These are phyloP conservation scores for Sarcophaga rosellei DNA, from an alignment of 2,888 invertebrate species.

Conservation along the genomic window DNA sequence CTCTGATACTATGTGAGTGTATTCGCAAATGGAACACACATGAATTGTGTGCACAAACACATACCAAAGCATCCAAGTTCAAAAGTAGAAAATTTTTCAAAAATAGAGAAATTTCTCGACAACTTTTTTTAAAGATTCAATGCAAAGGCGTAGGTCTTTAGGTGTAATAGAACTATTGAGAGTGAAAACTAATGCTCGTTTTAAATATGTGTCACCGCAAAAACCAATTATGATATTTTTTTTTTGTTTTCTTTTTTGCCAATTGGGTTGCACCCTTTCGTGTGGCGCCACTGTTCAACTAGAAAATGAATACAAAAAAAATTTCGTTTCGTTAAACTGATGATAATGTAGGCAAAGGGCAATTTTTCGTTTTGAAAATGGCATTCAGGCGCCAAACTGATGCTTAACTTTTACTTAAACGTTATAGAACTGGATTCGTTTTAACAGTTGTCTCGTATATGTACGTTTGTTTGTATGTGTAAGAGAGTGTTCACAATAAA, in stretches of 20 bases:
- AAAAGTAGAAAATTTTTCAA: too few relatives aligned
- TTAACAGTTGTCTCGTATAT: neutral
- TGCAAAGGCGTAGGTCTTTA: too few relatives aligned
- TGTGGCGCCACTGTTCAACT: neutral
- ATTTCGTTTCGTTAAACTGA: constrained; percentile 4
- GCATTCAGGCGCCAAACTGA: constrained; percentile 54
- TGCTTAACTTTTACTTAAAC: constrained; percentile 56
- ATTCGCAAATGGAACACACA: constrained; percentile 9
- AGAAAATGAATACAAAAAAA: neutral
- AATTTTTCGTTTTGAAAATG: constrained; percentile 22
- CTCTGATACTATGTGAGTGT: neutral
- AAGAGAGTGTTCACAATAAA: neutral
- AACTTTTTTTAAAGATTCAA: too few relatives aligned
- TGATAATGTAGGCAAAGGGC: constrained; percentile 28
- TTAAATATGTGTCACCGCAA: too few relatives aligned
- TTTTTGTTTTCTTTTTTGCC: too few relatives aligned
- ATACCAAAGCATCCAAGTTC: neutral
- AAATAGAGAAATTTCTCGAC: too few relatives aligned
- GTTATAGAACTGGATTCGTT: constrained; percentile 18
- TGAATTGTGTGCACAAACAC: constrained; percentile 15
- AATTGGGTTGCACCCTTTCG: neutral
- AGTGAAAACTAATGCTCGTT: too few relatives aligned
- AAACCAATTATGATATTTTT: too few relatives aligned
- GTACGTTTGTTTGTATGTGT: neutral
- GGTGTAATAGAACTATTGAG: too few relatives aligned